phyloP scores from a whole-genome alignment of 1,140 invertebrate genomes.

The Ephestia elutella region DNA sequence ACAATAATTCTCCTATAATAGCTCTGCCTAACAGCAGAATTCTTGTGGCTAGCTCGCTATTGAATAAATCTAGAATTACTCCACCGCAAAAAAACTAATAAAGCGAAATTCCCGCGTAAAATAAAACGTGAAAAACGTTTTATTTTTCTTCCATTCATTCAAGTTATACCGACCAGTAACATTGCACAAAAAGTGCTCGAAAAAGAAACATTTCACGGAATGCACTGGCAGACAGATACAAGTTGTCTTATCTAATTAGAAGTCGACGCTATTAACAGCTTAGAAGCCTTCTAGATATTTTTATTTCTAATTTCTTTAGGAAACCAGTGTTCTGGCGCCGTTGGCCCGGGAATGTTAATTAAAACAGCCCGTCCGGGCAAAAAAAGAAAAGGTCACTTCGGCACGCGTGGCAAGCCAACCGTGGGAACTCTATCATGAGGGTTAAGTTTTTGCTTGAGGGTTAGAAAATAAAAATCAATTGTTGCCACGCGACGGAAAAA shows the following conservation, averaged over 20 bases:
- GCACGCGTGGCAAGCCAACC: conserved; percentile 1
- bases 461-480: neutral
- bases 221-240: neutral
- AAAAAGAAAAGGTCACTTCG: conserved; percentile 5
- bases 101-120: too few relatives aligned
- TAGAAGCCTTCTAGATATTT: neutral
- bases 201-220: conserved; percentile 1
- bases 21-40: too few relatives aligned
- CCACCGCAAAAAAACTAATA: too few relatives aligned
- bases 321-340: conserved; percentile 6
- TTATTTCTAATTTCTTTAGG: conserved; percentile 4
- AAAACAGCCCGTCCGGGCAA: conserved; percentile 5
- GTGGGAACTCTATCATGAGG: neutral
- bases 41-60: too few relatives aligned
- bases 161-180: neutral
- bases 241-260: neutral
- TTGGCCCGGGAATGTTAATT: conserved; percentile 7
- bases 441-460: conserved; percentile 4
- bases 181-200: neutral
- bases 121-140: too few relatives aligned
- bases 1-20: too few relatives aligned
- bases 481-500: conserved; percentile 3
- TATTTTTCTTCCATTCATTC: neutral
- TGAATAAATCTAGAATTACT: too few relatives aligned
- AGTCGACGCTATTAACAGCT: neutral